A percentile compares a stretch with the other conserved stretches of the same genome.
Conservation (phyloP, 2,888 invertebrate genomes). For the Ormyrus labotus region DNA sequence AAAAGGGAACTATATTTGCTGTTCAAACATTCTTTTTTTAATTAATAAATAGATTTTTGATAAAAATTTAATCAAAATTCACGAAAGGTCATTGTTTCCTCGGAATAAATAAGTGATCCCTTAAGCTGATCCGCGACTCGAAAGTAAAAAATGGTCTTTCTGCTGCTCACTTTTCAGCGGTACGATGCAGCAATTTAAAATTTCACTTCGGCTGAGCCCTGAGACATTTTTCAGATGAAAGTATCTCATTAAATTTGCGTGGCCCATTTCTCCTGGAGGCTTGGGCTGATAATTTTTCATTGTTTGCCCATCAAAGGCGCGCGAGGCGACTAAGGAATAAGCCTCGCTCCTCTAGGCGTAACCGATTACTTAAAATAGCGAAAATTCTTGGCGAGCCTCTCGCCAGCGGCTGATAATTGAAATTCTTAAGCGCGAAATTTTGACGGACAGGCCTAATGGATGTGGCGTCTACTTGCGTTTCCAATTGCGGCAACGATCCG, state of each 20-base stretch:
- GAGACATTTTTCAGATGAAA: conserved; percentile 21
- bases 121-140: background rate
- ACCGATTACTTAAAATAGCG: conserved; percentile 10
- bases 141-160: background rate
- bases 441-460: conserved; percentile 53
- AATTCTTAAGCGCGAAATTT: conserved; percentile 52
- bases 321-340: conserved; percentile 23
- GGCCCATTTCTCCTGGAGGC: conserved; percentile 25
- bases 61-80: too few relatives aligned
- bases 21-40: too few relatives aligned
- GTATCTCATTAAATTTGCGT: conserved; percentile 41
- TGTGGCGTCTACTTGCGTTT: conserved; percentile 25
- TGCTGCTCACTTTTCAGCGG: background rate
- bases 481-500: background rate
- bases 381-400: conserved; percentile 20
- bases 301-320: conserved; percentile 47
- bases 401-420: conserved; percentile 43
- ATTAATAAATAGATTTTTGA: too few relatives aligned
- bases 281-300: conserved; percentile 47
- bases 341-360: background rate
- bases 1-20: too few relatives aligned
- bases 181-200: conserved; percentile 17
- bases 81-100: background rate
- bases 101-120: conserved; percentile 5
- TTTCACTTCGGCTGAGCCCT: conserved; percentile 11